Conservation (phyloP, 2,888 invertebrate species). For the Steinernema carpocapsae region DNA sequence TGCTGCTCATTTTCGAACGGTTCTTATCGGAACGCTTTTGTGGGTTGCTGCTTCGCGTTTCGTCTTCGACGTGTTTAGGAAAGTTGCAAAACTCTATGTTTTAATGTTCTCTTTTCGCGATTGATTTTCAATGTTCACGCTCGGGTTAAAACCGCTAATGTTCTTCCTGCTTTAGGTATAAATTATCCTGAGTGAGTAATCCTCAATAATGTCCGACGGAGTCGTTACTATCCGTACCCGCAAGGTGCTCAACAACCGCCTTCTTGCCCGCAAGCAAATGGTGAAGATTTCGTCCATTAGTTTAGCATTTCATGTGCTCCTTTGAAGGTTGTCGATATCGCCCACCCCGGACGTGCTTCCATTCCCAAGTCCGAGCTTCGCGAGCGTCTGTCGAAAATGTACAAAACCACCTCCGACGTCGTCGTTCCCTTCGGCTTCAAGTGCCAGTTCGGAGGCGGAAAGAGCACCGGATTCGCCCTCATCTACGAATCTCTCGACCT, state of each 20-base stretch:
- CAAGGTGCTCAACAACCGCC: constrained; percentile 98
- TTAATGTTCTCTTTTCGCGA: no score
- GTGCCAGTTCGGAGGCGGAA: constrained; percentile 97
- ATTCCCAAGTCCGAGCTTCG: constrained; percentile 95
- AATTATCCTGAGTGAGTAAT: no score
- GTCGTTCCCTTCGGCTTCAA: constrained; percentile 86
- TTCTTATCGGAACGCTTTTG: no score
- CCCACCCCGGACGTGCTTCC: constrained; percentile 93
- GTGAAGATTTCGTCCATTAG: no score
- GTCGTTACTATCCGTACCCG: constrained; percentile 90
- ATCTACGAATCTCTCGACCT: constrained; percentile 95
- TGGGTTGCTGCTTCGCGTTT: no score
- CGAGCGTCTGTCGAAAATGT: constrained; percentile 95
- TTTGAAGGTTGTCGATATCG: constrained; percentile 83
- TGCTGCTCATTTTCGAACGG: no score
- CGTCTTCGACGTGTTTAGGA: no score
- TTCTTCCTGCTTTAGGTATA: no score
- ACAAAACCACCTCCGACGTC: constrained; percentile 95
- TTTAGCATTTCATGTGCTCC: not conserved
- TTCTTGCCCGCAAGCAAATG: constrained; percentile 98
- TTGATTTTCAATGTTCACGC: no score
- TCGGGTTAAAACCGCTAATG: no score
- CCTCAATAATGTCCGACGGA: constrained; percentile 55
- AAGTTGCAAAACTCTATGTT: no score
- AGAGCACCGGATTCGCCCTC: constrained; percentile 94